phyloP scores from a whole-genome alignment of 2,113 vertebrate genomes.

The Pseudorhombus dupliciocellatus region DNA sequence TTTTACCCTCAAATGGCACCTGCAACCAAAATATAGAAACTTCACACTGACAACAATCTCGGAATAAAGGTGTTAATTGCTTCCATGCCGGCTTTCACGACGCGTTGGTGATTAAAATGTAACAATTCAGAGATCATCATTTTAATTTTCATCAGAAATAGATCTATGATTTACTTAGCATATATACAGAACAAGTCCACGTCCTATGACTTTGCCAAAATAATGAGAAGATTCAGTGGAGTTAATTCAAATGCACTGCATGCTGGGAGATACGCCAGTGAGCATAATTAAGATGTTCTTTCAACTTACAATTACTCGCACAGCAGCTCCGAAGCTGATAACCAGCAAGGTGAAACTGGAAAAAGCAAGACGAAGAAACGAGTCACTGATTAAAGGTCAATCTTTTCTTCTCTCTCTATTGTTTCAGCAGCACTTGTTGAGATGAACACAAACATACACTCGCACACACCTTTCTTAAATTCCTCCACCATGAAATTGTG shows the following conservation, averaged over 20 bases:
- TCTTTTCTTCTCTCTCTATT: background rate
- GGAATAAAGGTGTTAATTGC: background rate
- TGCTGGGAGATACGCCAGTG: slow-evolving; percentile 44
- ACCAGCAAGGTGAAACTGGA: slow-evolving; percentile 55
- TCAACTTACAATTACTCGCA: slow-evolving; percentile 48
- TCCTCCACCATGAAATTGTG: background rate
- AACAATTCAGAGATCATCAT: background rate
- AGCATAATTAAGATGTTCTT: slow-evolving; percentile 57
- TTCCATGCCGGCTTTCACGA: background rate
- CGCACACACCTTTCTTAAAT: background rate
- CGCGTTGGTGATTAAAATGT: background rate
- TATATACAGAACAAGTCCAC: slow-evolving; percentile 21
- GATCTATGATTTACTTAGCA: slow-evolving; percentile 23
- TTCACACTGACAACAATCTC: background rate
- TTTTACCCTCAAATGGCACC: background rate
- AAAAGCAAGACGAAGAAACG: slow-evolving; percentile 35
- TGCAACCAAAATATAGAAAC: background rate
- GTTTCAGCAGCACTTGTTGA: slow-evolving; percentile 3
- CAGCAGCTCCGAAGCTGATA: slow-evolving; percentile 44
- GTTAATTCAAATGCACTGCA: slow-evolving; percentile 53
- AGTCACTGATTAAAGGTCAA: slow-evolving; percentile 29
- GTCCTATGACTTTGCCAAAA: slow-evolving; percentile 32
- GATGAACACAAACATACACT: background rate
- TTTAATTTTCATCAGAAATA: slow-evolving; percentile 1
- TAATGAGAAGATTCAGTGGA: slow-evolving; percentile 27